Evolutionary conservation across 1,140 invertebrate genomes (phyloP).

Genomic region (Drosophila subpulchrella): DNA sequence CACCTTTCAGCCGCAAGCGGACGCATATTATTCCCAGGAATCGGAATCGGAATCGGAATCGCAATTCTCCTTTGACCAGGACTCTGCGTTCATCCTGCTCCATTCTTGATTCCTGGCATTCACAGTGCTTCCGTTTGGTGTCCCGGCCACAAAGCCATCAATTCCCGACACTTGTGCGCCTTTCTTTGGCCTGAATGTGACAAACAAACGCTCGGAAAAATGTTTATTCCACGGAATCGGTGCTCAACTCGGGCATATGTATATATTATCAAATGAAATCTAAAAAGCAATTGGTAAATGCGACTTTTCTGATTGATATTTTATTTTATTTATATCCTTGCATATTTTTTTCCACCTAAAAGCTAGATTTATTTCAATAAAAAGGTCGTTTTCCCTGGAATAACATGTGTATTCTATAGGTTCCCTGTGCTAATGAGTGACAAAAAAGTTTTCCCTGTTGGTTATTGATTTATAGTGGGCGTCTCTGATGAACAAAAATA

Average conservation of each 20-base stretch:
- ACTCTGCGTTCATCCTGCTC: background rate
- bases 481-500: background rate
- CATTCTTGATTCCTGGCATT: background rate
- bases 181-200: constrained; percentile 15
- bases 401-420: background rate
- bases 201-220: constrained; percentile 8
- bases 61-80: constrained; percentile 20
- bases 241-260: constrained; percentile 11
- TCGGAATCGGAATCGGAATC: constrained; percentile 4
- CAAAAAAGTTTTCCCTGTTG: background rate
- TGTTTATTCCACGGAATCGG: constrained; percentile 18
- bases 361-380: background rate
- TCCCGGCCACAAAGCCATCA: constrained; percentile 34
- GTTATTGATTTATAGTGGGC: background rate
- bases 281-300: background rate
- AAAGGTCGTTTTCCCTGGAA: background rate
- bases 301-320: background rate
- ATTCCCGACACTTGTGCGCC: constrained; percentile 26
- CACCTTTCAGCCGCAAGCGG: constrained; percentile 36
- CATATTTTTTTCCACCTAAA: background rate
- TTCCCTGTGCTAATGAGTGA: background rate
- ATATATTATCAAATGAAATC: background rate
- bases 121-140: constrained; percentile 12
- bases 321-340: background rate
- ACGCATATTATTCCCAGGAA: constrained; percentile 39